Conservation (phyloP, 2,113 vertebrate genomes). For the Fulica atra region DNA sequence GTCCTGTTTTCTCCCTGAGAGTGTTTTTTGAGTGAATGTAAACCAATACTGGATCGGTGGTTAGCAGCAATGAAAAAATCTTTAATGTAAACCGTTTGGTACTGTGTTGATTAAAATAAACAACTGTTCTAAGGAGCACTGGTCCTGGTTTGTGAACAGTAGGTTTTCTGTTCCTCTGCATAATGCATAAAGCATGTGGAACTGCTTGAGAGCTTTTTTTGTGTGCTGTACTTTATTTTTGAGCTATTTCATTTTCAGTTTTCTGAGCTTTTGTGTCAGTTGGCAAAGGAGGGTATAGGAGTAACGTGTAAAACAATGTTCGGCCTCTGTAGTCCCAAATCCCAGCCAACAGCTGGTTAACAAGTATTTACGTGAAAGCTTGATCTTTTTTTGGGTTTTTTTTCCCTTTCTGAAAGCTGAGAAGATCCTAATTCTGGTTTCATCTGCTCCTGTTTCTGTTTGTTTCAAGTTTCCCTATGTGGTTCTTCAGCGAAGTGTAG, state of each 20-base stretch:
- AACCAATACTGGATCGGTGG: neutral
- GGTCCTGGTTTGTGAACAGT: constrained; percentile 2
- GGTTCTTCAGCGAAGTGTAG: neutral
- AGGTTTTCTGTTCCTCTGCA: constrained; percentile 6
- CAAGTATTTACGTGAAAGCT: neutral
- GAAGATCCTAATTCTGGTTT: neutral
- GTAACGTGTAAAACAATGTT: neutral
- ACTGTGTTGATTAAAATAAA: constrained; percentile 17
- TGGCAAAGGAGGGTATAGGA: neutral
- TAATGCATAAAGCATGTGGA: neutral
- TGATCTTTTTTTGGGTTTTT: neutral
- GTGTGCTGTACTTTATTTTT: neutral
- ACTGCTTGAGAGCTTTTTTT: neutral
- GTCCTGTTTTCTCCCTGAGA: neutral
- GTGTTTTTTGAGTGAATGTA: neutral
- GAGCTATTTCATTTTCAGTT: neutral
- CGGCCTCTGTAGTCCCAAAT: neutral
- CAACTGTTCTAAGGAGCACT: neutral
- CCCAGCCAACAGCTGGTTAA: neutral
- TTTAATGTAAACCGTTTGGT: neutral
- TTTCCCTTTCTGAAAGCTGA: neutral
- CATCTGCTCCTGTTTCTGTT: neutral
- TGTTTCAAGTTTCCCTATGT: neutral
- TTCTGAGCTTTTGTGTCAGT: neutral
- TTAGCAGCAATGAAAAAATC: neutral